These are phyloP conservation scores for Lampris megalopsis DNA, from an alignment of 2,113 vertebrate species.

Conservation along the genomic window DNA sequence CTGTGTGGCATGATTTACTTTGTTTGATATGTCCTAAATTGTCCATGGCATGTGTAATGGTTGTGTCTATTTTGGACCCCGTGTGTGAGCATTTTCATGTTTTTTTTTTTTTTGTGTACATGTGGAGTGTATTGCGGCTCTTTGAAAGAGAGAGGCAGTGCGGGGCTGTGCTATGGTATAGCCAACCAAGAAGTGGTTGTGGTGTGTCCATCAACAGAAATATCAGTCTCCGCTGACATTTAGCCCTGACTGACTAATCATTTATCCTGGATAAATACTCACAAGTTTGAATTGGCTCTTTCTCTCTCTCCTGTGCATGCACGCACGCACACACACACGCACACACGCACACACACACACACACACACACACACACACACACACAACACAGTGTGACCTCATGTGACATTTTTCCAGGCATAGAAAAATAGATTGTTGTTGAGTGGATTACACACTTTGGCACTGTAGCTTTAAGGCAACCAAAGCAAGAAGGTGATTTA, in stretches of 20 bases:
- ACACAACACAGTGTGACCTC: constrained; percentile 47
- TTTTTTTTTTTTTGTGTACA: neutral
- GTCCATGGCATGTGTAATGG: neutral
- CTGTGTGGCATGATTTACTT: too few species aligned
- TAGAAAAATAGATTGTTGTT: constrained; percentile 29
- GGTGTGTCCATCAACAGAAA: constrained; percentile 59
- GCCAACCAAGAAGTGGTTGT: constrained; percentile 28
- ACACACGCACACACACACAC: constrained; percentile 24
- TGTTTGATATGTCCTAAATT: neutral
- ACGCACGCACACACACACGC: neutral
- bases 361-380: constrained; percentile 62
- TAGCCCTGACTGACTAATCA: constrained; percentile 60
- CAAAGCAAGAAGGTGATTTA: constrained; percentile 55
- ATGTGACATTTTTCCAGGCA: constrained; percentile 52
- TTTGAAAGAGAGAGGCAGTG: constrained; percentile 6
- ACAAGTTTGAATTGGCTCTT: constrained; percentile 16
- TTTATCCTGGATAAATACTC: constrained; percentile 60
- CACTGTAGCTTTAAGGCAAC: constrained; percentile 28
- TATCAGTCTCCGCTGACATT: constrained; percentile 59
- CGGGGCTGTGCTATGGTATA: too few species aligned
- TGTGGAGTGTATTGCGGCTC: constrained; percentile 13
- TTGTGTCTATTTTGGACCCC: neutral
- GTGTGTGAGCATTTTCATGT: constrained; percentile 30
- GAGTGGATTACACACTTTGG: constrained; percentile 57
- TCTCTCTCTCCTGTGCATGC: too few species aligned